Conservation (phyloP, 2,888 invertebrate species). For the Andrena haemorrhoa region DNA sequence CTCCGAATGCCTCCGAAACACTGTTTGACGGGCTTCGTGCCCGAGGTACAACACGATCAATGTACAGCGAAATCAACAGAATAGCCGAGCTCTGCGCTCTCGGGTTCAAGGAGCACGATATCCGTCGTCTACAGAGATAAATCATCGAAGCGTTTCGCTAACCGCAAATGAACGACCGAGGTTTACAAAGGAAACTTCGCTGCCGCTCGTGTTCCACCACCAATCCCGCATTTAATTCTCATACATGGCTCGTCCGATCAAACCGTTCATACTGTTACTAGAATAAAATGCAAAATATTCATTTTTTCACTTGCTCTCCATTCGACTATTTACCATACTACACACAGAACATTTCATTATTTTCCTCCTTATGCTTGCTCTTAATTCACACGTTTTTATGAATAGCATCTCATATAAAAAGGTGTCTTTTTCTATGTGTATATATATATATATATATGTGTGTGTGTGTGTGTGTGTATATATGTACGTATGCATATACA, state of each 20-base stretch:
- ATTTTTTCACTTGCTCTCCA: conserved; percentile 66
- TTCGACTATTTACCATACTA: conserved; percentile 68
- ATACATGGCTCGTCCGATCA: conserved; percentile 33
- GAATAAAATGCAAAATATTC: conserved; percentile 74
- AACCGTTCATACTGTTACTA: conserved; percentile 61
- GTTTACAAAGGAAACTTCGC: not conserved
- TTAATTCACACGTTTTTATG: conserved; percentile 69
- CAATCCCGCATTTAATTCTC: conserved; percentile 57
- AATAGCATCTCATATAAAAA: conserved; percentile 72
- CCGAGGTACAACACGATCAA: too few relatives aligned
- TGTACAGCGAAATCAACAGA: not conserved
- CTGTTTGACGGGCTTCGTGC: too few relatives aligned
- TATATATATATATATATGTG: conserved; percentile 27
- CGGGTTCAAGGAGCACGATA: not conserved
- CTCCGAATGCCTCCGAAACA: too few relatives aligned
- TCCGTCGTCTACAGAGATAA: not conserved
- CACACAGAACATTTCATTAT: conserved; percentile 56
- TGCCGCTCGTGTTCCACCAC: conserved; percentile 64
- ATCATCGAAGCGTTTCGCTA: not conserved
- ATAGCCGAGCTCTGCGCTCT: not conserved
- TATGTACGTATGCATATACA: not conserved
- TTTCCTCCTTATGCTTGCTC: conserved; percentile 53
- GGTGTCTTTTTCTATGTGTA: conserved; percentile 54
- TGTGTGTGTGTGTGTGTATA: conserved; percentile 40
- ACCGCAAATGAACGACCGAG: not conserved